Conservation (phyloP, 2,113 vertebrate genomes). For the Nibea albiflora region DNA sequence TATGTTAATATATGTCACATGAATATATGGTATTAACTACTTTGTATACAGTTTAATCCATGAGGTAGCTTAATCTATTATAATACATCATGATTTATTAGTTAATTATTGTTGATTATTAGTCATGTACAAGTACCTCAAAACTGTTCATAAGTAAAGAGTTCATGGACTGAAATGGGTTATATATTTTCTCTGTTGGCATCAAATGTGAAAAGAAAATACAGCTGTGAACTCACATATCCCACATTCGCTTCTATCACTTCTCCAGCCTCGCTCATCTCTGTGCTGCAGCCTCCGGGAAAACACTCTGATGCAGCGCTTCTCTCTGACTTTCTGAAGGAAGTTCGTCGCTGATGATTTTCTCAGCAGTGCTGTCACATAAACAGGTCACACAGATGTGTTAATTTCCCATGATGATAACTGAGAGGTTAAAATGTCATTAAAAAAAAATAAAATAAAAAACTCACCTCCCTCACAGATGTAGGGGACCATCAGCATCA, state of each 20-base stretch:
- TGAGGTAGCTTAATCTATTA: background rate
- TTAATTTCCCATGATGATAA: background rate
- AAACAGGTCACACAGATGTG: constrained; percentile 23
- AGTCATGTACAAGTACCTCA: background rate
- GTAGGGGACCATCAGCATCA: constrained; percentile 67
- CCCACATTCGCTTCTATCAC: constrained; percentile 51
- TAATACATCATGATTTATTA: background rate
- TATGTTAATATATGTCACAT: background rate
- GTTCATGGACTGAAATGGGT: background rate
- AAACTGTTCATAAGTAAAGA: background rate
- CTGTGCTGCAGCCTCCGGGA: constrained; percentile 73
- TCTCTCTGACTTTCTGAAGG: constrained; percentile 69
- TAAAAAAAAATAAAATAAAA: background rate
- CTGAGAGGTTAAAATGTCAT: background rate
- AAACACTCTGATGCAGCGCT: constrained; percentile 69
- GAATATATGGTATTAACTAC: background rate
- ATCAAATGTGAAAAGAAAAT: background rate
- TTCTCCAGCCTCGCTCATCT: constrained; percentile 74
- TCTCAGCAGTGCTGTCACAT: constrained; percentile 69
- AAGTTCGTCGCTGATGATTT: constrained; percentile 75
- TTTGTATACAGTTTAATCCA: background rate
- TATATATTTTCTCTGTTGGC: background rate
- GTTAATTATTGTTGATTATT: background rate
- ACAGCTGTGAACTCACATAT: constrained; percentile 70
- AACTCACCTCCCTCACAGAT: constrained; percentile 79